Evolutionary conservation across 2,113 vertebrate genomes (phyloP).

Genomic region (Coregonus clupeaformis): DNA sequence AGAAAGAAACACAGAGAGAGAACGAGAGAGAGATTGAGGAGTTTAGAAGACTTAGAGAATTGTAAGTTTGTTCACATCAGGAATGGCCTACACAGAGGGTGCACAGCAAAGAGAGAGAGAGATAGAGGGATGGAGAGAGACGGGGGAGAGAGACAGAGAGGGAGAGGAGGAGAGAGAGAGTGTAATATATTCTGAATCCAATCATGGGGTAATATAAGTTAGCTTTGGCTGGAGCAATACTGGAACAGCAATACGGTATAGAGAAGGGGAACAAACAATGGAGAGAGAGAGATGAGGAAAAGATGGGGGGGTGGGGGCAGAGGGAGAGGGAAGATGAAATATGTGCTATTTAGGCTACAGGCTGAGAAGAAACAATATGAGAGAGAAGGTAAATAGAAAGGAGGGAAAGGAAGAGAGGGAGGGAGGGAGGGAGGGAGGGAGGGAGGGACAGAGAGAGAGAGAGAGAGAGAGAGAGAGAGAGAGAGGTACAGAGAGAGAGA

Average conservation of each 20-base stretch:
- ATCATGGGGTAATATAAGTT: slow-evolving; percentile 58
- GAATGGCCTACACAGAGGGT: neutral
- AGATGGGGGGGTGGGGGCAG: neutral
- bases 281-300: slow-evolving; percentile 15
- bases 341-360: slow-evolving; percentile 60
- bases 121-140: slow-evolving; percentile 7
- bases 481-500: slow-evolving; percentile 28
- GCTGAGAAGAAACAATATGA: slow-evolving; percentile 60
- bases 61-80: slow-evolving; percentile 2
- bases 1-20: no score
- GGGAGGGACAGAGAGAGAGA: slow-evolving; percentile 8
- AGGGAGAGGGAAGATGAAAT: slow-evolving; percentile 28
- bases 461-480: slow-evolving; percentile 6
- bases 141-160: slow-evolving; percentile 29
- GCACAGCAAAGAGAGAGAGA: neutral
- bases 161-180: slow-evolving; percentile 19
- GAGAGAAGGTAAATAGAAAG: slow-evolving; percentile 49
- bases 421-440: slow-evolving; percentile 6
- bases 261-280: slow-evolving; percentile 24
- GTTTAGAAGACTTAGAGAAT: neutral
- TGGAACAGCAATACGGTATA: slow-evolving; percentile 31
- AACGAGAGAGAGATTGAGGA: neutral
- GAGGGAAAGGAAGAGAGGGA: slow-evolving; percentile 11
- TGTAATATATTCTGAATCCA: slow-evolving; percentile 58
- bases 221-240: slow-evolving; percentile 46